Evolutionary conservation across 2,113 vertebrate genomes (phyloP).

Genomic region (Charadrius vociferus): DNA sequence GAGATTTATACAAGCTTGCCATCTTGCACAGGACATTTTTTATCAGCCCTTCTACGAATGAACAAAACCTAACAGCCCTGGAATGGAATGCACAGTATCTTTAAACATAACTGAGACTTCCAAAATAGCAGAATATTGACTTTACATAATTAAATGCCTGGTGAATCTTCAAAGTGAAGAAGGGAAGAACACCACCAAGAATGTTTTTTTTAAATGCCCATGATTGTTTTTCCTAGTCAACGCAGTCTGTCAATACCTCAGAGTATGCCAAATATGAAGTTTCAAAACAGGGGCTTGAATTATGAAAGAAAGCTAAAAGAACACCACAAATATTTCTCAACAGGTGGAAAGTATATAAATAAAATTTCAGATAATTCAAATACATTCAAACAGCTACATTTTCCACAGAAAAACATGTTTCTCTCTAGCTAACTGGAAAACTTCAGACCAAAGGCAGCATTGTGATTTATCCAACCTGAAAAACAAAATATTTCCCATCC

Average conservation of each 20-base stretch:
- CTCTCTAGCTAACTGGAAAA: neutral
- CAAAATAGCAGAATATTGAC: slow-evolving; percentile 5
- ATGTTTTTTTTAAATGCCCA: neutral
- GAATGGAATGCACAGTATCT: neutral
- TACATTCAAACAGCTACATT: neutral
- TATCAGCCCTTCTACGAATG: neutral
- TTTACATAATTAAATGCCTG: neutral
- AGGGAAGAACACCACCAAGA: neutral
- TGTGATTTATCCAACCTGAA: slow-evolving; percentile 6
- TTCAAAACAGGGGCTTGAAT: slow-evolving; percentile 30
- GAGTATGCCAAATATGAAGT: slow-evolving; percentile 3
- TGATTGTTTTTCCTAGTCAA: slow-evolving; percentile 21
- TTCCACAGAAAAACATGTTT: slow-evolving; percentile 27
- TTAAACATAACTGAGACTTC: neutral
- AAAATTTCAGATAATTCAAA: slow-evolving; percentile 35
- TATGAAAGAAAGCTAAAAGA: neutral
- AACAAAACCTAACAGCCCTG: neutral
- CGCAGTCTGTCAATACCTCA: slow-evolving; percentile 28
- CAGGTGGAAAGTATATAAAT: slow-evolving; percentile 42
- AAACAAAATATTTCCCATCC: neutral
- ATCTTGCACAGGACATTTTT: neutral
- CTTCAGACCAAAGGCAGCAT: neutral
- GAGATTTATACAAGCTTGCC: neutral
- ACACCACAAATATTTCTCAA: slow-evolving; percentile 23
- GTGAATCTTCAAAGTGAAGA: slow-evolving; percentile 1